Evolutionary conservation across 92 coral and sea anemone species (phyloP).

Genomic region (Muricea muricata): DNA sequence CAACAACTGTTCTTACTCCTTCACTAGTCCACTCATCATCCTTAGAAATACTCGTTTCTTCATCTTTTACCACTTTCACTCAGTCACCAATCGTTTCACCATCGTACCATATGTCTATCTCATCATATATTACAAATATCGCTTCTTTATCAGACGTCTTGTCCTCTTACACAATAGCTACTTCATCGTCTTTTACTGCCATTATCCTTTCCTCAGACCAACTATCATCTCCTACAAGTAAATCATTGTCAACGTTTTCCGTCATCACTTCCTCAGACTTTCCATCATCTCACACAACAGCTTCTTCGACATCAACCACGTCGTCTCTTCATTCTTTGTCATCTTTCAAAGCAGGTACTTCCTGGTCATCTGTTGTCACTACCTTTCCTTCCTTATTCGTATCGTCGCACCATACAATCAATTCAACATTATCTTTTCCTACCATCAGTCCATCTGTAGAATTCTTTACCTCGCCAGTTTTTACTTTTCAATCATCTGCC

Average conservation of each 20-base stretch:
- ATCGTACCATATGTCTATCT: no score
- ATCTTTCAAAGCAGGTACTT: not conserved
- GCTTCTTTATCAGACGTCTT: no score
- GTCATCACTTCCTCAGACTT: not conserved
- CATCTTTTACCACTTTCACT: not conserved
- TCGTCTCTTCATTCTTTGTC: not conserved
- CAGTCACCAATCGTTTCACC: no score
- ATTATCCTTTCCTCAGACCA: no score
- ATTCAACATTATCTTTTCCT: not conserved
- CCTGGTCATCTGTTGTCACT: not conserved
- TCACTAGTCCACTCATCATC: not conserved
- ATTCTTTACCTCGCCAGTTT: not conserved
- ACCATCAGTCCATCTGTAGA: not conserved
- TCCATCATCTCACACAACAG: not conserved
- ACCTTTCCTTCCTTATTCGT: not conserved
- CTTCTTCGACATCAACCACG: not conserved
- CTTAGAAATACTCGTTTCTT: not conserved
- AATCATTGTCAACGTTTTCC: no score
- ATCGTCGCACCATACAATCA: not conserved
- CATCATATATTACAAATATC: no score
- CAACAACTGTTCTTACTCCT: not conserved
- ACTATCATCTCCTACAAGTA: no score
- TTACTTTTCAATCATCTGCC: not conserved
- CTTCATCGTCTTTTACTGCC: no score
- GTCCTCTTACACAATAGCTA: no score